Conservation (phyloP, 2,113 vertebrate species). For the Sebastes fasciatus region DNA sequence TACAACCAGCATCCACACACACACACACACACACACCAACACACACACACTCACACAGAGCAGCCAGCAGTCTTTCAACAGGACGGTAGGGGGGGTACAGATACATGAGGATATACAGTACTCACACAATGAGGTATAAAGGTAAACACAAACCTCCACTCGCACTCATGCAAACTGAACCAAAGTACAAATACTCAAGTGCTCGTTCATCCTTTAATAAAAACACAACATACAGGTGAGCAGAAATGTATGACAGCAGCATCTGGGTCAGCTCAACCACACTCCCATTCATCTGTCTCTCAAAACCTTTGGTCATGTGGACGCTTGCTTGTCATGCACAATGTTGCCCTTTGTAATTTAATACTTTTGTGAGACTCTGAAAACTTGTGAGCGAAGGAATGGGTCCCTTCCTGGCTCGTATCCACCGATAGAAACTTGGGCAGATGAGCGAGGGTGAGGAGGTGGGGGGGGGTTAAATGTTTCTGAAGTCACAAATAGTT, state of each 20-base stretch:
- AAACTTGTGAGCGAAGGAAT: slow-evolving; percentile 31
- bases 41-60: slow-evolving; percentile 13
- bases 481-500: slow-evolving; percentile 54
- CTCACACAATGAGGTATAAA: slow-evolving; percentile 83
- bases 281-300: slow-evolving; percentile 56
- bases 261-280: slow-evolving; percentile 70
- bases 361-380: slow-evolving; percentile 49
- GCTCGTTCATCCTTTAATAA: slow-evolving; percentile 68
- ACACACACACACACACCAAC: slow-evolving; percentile 8
- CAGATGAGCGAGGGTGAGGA: slow-evolving; percentile 16
- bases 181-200: slow-evolving; percentile 74
- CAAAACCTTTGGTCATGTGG: slow-evolving; percentile 77
- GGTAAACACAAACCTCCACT: slow-evolving; percentile 70
- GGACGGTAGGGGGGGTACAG: slow-evolving; percentile 62
- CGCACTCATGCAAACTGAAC: slow-evolving; percentile 72
- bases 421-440: slow-evolving; percentile 42
- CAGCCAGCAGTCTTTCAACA: slow-evolving; percentile 62
- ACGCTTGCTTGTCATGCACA: slow-evolving; percentile 69
- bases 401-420: slow-evolving; percentile 27
- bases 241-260: slow-evolving; percentile 76
- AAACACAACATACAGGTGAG: slow-evolving; percentile 75
- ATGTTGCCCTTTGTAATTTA: slow-evolving; percentile 45
- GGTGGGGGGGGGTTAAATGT: background rate
- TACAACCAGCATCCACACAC: slow-evolving; percentile 70
- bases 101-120: slow-evolving; percentile 73